Conservation (phyloP, 2,113 vertebrate genomes). For the Gopherus evgoodei region DNA sequence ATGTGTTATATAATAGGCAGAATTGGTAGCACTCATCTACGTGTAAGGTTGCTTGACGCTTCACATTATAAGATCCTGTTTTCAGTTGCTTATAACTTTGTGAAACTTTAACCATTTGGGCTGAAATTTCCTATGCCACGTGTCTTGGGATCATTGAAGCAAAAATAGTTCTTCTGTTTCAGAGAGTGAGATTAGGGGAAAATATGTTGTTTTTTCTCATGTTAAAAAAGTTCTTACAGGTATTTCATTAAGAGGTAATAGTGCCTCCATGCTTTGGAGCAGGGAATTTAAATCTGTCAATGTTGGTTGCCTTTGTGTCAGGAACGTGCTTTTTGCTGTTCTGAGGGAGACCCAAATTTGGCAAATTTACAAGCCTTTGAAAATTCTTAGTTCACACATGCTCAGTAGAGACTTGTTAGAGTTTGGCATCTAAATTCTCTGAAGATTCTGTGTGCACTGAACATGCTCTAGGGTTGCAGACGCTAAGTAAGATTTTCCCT, state of each 20-base stretch:
- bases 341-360: background rate
- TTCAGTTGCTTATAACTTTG: background rate
- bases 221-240: background rate
- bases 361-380: background rate
- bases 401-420: background rate
- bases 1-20: accelerated
- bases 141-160: background rate
- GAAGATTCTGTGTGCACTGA: background rate
- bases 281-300: background rate
- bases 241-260: background rate
- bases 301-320: background rate
- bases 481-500: background rate
- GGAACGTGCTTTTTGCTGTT: background rate
- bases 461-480: background rate
- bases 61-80: background rate
- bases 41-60: background rate
- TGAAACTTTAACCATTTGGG: background rate
- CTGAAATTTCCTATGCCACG: background rate
- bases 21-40: background rate
- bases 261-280: background rate
- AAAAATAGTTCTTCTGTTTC: background rate
- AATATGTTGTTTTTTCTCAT: background rate
- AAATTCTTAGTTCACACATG: background rate
- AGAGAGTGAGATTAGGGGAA: background rate
- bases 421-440: background rate